Percentiles rank a stretch among this genome's conserved stretches.
phyloP scores from a whole-genome alignment of 1,140 invertebrate genomes.

The Lordiphosa mommai region DNA sequence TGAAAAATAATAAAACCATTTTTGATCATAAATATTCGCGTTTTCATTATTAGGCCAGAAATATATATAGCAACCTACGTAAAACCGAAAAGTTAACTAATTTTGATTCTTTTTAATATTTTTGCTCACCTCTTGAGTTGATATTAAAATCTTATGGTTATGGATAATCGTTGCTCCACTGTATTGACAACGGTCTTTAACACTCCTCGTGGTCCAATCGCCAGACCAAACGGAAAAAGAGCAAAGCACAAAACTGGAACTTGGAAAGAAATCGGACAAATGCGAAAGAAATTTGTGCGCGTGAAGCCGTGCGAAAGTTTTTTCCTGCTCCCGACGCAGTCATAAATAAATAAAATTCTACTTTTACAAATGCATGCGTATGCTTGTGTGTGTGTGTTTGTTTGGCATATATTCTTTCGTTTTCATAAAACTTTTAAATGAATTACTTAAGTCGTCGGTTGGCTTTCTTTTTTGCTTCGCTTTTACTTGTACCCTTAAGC shows the following conservation, averaged over 20 bases:
- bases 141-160: too few relatives aligned
- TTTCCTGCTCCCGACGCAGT: slow-evolving; percentile 23
- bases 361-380: slow-evolving; percentile 33
- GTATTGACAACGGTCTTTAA: too few relatives aligned
- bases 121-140: too few relatives aligned
- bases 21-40: too few relatives aligned
- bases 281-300: slow-evolving; percentile 37
- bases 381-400: slow-evolving; percentile 24
- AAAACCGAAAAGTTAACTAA: too few relatives aligned
- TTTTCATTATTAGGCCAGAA: too few relatives aligned
- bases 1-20: too few relatives aligned
- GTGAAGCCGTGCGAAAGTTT: slow-evolving; percentile 44
- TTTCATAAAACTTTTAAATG: slow-evolving; percentile 57
- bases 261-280: slow-evolving; percentile 20
- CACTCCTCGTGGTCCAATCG: background rate
- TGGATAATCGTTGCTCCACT: too few relatives aligned
- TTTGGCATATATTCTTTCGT: slow-evolving; percentile 29
- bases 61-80: too few relatives aligned
- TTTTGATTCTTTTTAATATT: too few relatives aligned
- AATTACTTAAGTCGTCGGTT: slow-evolving; percentile 51
- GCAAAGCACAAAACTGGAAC: background rate
- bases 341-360: slow-evolving; percentile 73
- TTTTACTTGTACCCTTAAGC: background rate
- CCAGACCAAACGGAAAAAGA: background rate
- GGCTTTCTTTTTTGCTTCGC: slow-evolving; percentile 10